A percentile compares a stretch with the other conserved stretches of the same genome.
Conservation (phyloP, 2,888 invertebrate species). For the Drosophila pseudotakahashii region DNA sequence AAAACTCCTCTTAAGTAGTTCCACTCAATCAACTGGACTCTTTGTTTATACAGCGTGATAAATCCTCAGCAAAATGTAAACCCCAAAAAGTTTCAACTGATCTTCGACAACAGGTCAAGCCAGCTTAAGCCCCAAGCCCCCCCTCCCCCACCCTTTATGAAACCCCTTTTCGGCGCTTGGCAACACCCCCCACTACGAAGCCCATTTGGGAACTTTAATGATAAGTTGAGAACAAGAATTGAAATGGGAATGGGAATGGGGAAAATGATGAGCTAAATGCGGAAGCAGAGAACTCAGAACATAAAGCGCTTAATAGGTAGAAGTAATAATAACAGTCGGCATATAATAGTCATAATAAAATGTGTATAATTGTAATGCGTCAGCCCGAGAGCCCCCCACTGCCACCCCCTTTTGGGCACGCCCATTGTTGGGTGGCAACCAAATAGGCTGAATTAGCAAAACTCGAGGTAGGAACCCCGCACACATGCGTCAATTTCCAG, state of each 20-base stretch:
- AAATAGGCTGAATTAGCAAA: slow-evolving; percentile 27
- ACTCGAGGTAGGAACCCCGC: slow-evolving; percentile 15
- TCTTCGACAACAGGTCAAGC: slow-evolving; percentile 3
- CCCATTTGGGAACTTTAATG: background rate
- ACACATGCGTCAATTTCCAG: slow-evolving; percentile 28
- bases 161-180: background rate
- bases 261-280: slow-evolving; percentile 38
- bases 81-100: background rate
- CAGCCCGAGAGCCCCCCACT: background rate
- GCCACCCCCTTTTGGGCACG: background rate
- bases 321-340: slow-evolving; percentile 17
- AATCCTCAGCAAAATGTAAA: background rate
- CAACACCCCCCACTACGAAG: background rate
- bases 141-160: background rate
- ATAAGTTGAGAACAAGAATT: slow-evolving; percentile 17
- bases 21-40: slow-evolving; percentile 1
- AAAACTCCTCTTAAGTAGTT: background rate
- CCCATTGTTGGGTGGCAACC: slow-evolving; percentile 23
- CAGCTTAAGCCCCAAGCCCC: background rate
- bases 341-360: slow-evolving; percentile 35
- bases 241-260: slow-evolving; percentile 6
- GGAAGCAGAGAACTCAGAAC: slow-evolving; percentile 22
- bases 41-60: slow-evolving; percentile 1
- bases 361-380: slow-evolving; percentile 44
- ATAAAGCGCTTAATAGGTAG: slow-evolving; percentile 29